Evolutionary conservation across 2,888 invertebrate species (phyloP).

Genomic region (Apodemia zela): DNA sequence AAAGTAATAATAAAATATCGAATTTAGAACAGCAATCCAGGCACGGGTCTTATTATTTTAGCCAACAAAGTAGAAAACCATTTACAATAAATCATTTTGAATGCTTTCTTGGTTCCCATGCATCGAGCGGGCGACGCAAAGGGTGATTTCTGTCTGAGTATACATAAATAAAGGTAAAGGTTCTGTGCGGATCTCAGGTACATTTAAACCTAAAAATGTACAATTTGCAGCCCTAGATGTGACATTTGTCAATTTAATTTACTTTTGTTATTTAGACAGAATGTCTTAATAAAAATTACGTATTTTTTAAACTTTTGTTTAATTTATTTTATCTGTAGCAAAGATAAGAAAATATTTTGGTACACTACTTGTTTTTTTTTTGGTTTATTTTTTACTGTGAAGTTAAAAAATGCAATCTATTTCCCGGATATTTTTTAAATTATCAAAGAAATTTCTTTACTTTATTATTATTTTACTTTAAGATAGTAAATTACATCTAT

Average conservation of each 20-base stretch:
- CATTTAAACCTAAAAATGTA: constrained; percentile 31
- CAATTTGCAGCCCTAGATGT: constrained; percentile 26
- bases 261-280: background rate
- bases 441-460: too few species aligned
- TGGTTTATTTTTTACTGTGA: too few species aligned
- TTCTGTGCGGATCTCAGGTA: constrained; percentile 74
- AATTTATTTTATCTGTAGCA: background rate
- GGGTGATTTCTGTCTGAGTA: constrained; percentile 78
- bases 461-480: too few species aligned
- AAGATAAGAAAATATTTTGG: background rate
- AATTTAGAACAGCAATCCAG: constrained; percentile 72
- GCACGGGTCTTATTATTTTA: constrained; percentile 74
- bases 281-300: background rate
- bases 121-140: constrained; percentile 74
- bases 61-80: constrained; percentile 81
- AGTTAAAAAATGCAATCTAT: too few species aligned
- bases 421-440: too few species aligned
- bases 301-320: background rate
- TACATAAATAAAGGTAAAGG: constrained; percentile 79
- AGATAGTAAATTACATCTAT: too few species aligned
- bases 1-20: constrained; percentile 68
- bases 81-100: constrained; percentile 81
- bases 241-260: background rate
- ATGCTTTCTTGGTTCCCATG: constrained; percentile 77
- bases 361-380: too few species aligned